Evolutionary conservation across 2,888 invertebrate species (phyloP), one percentile per base, ranked within the genome.

Genomic region (Zhuqinia jingwanae): DNA sequence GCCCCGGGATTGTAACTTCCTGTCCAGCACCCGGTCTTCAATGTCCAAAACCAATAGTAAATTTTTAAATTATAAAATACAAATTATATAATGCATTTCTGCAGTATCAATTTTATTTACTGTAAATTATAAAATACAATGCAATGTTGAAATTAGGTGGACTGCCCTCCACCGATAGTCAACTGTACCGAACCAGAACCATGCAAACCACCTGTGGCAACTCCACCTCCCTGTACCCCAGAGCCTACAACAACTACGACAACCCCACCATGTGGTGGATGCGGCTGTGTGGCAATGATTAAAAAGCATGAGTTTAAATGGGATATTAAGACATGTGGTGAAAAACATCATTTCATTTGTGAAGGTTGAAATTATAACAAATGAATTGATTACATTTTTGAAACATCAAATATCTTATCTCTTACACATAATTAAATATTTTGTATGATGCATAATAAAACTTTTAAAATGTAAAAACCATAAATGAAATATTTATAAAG

Each of bases 281-380:
- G 70, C 25, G 88, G 88, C 1, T 88, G 88, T 45, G 58, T 88
- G 27, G 17, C 76, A 36, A 75, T 87, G 63, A 86, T 76, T 25
- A 73, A 76, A 15, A 15, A 65, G 11, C 86, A 79, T 27, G 42
- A 80, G 6, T 87, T 87, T 60, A 79, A 86, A 45, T 88, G 86
- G 86, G 85, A 87, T n/a, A 70, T 88, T 47, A 68, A 58, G 25
- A 65, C 47, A 8, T 88, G 88, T 22, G 15, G 58, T 0, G 15
- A 65, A n/a, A n/a, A 86, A 36, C 56, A 78, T 20, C 65, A 88
- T 53, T 88, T 88, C 47, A 84, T 88, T 60, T 88, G 88, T 63
- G 88, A 88, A 42, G 83, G 86, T 22, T 77, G 47, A 47, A 17
- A 10, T 50, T n/a, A n/a, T n/a, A n/a, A n/a, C n/a, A n/a, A n/a